phyloP scores from a whole-genome alignment of 2,797 vertebrate species.

The Muraenolepis orangiensis region DNA sequence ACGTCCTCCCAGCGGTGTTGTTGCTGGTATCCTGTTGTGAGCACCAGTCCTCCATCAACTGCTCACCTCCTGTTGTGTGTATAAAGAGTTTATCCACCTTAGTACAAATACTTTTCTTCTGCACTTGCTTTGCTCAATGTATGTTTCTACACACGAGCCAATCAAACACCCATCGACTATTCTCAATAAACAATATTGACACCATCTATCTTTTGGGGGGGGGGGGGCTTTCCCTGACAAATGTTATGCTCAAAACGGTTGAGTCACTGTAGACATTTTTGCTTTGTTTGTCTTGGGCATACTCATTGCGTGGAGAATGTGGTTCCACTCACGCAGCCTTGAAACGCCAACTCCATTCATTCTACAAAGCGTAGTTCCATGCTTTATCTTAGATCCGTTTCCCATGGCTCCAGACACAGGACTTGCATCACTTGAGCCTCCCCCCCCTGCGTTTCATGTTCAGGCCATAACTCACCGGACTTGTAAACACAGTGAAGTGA shows the following conservation, averaged over 20 bases:
- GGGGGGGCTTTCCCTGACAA: no score
- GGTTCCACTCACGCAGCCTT: background rate
- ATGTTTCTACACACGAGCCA: background rate
- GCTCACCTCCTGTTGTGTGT: no score
- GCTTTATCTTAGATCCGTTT: background rate
- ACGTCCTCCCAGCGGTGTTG: background rate
- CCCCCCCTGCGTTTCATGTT: background rate
- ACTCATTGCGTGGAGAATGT: background rate
- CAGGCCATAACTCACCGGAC: background rate
- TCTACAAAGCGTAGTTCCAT: background rate
- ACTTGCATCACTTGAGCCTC: background rate
- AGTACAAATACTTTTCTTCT: no score
- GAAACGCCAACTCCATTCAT: background rate
- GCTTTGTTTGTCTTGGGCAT: background rate
- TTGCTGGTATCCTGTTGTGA: background rate
- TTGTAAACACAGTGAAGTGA: background rate
- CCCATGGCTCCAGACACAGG: background rate
- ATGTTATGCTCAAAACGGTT: background rate
- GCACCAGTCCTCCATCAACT: background rate
- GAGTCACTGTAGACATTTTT: background rate
- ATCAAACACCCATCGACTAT: background rate
- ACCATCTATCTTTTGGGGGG: background rate
- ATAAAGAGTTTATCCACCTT: no score
- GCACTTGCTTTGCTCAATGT: background rate
- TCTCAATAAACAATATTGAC: background rate